Percentiles rank a stretch among this genome's conserved stretches.
Conservation (phyloP, 1,140 invertebrate genomes). For the Delia radicum region DNA sequence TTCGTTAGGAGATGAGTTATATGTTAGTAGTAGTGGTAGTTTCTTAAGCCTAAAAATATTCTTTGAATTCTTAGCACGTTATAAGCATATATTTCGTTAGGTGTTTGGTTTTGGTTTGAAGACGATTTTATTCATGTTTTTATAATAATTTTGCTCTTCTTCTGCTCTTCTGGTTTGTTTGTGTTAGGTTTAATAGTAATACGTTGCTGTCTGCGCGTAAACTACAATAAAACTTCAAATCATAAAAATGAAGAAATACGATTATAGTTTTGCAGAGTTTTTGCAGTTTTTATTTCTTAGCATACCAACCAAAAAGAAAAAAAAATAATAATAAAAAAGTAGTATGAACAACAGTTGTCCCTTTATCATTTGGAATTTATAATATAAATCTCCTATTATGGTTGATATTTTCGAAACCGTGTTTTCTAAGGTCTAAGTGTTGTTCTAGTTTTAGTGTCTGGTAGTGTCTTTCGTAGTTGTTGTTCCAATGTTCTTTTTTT, state of each 20-base stretch:
- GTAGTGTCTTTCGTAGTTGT: too few species aligned
- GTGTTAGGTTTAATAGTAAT: not conserved
- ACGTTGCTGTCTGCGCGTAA: not conserved
- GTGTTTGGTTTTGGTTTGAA: not conserved
- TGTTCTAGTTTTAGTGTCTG: too few species aligned
- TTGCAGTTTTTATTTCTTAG: too few species aligned
- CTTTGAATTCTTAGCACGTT: constrained; percentile 22
- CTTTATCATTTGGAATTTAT: too few species aligned
- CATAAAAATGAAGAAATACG: constrained; percentile 21
- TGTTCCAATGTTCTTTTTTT: too few species aligned
- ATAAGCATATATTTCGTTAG: constrained; percentile 9
- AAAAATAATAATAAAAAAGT: too few species aligned
- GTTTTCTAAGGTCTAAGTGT: too few species aligned
- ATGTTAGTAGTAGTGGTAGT: not conserved
- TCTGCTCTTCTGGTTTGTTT: not conserved
- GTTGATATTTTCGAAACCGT: too few species aligned
- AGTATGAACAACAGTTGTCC: too few species aligned
- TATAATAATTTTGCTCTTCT: not conserved
- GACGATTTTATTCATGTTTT: not conserved
- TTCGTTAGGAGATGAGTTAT: constrained; percentile 11
- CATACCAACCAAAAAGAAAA: too few species aligned
- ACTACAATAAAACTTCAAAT: constrained; percentile 23
- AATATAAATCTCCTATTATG: too few species aligned
- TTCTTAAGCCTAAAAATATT: constrained; percentile 10
- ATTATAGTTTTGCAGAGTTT: constrained; percentile 11